Percentiles rank a stretch among this genome's conserved stretches.
Conservation (phyloP, 2,797 vertebrate genomes). For the Rhinichthys osculus region DNA sequence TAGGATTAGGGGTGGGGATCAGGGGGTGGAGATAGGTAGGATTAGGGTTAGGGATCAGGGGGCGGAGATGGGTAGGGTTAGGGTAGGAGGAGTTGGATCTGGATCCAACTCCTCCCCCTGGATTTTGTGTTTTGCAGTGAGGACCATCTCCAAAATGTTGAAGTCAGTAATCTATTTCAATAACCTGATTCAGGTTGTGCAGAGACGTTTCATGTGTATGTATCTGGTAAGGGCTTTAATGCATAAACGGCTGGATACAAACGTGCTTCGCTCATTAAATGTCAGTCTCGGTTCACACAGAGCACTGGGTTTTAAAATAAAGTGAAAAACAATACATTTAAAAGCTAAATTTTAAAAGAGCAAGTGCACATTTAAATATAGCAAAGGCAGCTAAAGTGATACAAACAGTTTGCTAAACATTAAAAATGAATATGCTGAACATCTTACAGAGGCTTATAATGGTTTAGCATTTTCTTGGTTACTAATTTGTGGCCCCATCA, state of each 20-base stretch:
- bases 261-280: neutral
- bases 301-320: conserved; percentile 8
- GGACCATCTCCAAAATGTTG: too few species aligned
- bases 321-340: conserved; percentile 6
- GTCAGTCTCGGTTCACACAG: neutral
- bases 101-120: too few species aligned
- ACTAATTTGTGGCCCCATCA: neutral
- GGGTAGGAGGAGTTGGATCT: too few species aligned
- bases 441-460: neutral
- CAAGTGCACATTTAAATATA: conserved; percentile 25
- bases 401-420: neutral
- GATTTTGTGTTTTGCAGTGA: too few species aligned
- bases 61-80: too few species aligned
- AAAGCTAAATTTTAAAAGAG: neutral
- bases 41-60: too few species aligned
- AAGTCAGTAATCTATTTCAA: neutral
- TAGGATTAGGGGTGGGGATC: too few species aligned
- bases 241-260: neutral
- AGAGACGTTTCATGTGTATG: neutral
- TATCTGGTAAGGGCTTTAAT: neutral
- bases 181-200: conserved; percentile 32
- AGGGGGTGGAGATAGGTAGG: too few species aligned
- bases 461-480: conserved; percentile 21
- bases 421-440: neutral
- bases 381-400: conserved; percentile 24